Evolutionary conservation across 1,140 invertebrate species (phyloP).

Genomic region (Diplogasteroides magnus): DNA sequence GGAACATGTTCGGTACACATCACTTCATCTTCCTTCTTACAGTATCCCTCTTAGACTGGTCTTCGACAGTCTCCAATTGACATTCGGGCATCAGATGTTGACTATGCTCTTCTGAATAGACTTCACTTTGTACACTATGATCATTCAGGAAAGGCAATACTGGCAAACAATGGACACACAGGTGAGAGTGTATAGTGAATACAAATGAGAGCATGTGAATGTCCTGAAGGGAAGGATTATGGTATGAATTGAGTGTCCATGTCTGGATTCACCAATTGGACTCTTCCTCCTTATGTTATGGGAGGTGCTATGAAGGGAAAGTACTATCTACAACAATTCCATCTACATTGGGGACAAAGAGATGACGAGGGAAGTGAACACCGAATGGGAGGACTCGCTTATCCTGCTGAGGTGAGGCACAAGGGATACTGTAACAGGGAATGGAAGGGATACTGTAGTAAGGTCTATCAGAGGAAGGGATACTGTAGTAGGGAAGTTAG

Average conservation of each 20-base stretch:
- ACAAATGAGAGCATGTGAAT: conserved; percentile 16
- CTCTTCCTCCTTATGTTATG: conserved; percentile 47
- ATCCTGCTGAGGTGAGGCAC: conserved; percentile 50
- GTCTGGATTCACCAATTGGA: conserved; percentile 49
- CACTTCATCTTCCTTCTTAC: background rate
- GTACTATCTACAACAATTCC: conserved; percentile 74
- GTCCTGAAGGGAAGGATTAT: conserved; percentile 10
- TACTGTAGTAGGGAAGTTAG: no score
- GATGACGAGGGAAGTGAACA: conserved; percentile 79
- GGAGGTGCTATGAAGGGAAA: conserved; percentile 68
- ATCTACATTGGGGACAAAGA: conserved; percentile 79
- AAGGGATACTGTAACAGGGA: no score
- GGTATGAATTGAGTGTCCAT: conserved; percentile 41
- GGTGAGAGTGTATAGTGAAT: conserved; percentile 37
- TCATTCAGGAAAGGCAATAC: conserved; percentile 35
- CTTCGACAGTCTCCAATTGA: conserved; percentile 51
- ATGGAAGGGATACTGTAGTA: no score
- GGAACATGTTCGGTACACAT: conserved; percentile 28
- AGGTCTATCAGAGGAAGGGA: no score
- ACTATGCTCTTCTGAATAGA: conserved; percentile 39
- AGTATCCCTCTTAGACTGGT: conserved; percentile 14
- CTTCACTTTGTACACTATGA: conserved; percentile 51
- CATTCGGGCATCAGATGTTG: conserved; percentile 46
- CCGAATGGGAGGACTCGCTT: conserved; percentile 68
- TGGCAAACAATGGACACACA: conserved; percentile 47